phyloP scores from a whole-genome alignment of 2,888 invertebrate genomes.

The Drosophila mimica region DNA sequence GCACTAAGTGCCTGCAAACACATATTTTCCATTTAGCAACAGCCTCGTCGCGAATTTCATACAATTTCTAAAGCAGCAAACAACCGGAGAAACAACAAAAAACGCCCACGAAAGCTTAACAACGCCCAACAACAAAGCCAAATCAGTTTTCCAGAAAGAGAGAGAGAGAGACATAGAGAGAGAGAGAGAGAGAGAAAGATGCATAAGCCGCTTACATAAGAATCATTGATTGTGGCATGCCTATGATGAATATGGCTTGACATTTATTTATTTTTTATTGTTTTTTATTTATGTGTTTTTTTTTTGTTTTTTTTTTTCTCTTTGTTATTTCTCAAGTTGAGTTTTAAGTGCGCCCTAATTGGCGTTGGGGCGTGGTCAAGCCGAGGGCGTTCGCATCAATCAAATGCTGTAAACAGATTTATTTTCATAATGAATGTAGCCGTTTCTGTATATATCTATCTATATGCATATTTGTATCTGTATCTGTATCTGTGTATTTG shows the following conservation, averaged over 20 bases:
- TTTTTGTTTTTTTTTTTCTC: background rate
- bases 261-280: slow-evolving; percentile 35
- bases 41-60: slow-evolving; percentile 30
- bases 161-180: background rate
- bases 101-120: slow-evolving; percentile 56
- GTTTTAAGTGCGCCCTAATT: slow-evolving; percentile 59
- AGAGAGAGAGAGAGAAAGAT: background rate
- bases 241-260: slow-evolving; percentile 45
- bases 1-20: slow-evolving; percentile 31
- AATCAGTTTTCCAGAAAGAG: slow-evolving; percentile 47
- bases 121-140: slow-evolving; percentile 51
- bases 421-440: background rate
- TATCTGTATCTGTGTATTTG: slow-evolving; percentile 10
- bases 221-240: slow-evolving; percentile 48
- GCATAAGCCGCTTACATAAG: slow-evolving; percentile 73
- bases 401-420: slow-evolving; percentile 26
- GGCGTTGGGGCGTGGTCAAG: slow-evolving; percentile 59
- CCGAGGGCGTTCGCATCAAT: slow-evolving; percentile 43
- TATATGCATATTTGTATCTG: no score
- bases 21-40: slow-evolving; percentile 59
- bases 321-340: slow-evolving; percentile 21
- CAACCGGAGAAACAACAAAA: slow-evolving; percentile 12
- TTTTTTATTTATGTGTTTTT: background rate
- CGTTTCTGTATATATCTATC: background rate
- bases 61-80: slow-evolving; percentile 40